phyloP scores from a whole-genome alignment of 2,113 vertebrate genomes.

The Rhegmatorhina hoffmannsi region DNA sequence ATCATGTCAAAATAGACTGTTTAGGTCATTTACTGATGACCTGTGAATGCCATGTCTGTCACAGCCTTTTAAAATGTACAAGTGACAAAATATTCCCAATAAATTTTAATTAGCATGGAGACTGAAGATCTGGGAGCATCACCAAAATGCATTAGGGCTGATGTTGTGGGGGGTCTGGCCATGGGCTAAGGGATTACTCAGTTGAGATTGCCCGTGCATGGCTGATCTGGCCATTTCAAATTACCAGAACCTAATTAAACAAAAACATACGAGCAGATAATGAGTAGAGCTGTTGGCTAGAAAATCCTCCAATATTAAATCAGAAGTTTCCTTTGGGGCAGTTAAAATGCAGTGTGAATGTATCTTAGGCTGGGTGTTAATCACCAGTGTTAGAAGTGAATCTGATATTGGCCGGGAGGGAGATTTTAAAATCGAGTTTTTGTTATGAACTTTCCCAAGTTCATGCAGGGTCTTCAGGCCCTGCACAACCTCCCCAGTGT shows the following conservation, averaged over 20 bases:
- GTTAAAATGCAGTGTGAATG: conserved; percentile 15
- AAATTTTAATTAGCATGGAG: not conserved
- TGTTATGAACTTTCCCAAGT: not conserved
- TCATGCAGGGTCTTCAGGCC: not conserved
- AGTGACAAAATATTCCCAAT: not conserved
- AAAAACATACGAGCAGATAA: conserved; percentile 20
- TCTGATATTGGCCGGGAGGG: conserved; percentile 25
- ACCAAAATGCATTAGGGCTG: not conserved
- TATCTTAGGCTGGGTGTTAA: conserved; percentile 34
- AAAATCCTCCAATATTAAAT: conserved; percentile 47
- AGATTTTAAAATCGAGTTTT: conserved; percentile 12
- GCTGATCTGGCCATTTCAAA: conserved; percentile 41
- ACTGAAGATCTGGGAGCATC: not conserved
- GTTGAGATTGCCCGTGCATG: not conserved
- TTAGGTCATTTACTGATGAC: conserved; percentile 8
- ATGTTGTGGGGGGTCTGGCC: conserved; percentile 25
- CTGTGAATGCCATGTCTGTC: not conserved
- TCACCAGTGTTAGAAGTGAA: not conserved
- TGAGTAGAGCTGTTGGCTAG: conserved; percentile 19
- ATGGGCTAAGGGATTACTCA: conserved; percentile 12
- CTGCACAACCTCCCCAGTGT: not conserved
- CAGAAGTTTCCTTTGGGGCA: conserved; percentile 37
- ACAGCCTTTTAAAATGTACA: not conserved
- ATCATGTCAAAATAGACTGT: not conserved
- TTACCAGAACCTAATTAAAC: conserved; percentile 52